Base-by-base conservation (phyloP, 2,113 vertebrate species). In the Corydoras maculifer region DNA sequence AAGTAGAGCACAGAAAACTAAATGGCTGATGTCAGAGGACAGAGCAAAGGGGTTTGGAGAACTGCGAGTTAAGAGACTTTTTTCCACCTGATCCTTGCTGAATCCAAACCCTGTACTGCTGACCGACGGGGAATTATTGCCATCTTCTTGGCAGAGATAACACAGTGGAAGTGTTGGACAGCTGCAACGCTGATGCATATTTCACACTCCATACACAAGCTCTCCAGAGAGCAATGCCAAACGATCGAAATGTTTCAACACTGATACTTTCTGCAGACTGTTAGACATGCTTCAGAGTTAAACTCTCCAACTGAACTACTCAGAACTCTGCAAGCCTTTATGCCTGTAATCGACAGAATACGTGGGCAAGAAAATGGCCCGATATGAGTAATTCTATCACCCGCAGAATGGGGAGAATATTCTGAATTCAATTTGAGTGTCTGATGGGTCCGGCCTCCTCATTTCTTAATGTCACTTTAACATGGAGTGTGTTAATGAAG, bases 401-500 rank as follows among this genome's bases (percentile, higher is more conserved):
- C 32, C 49, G 60, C 62, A 74, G 75, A 78, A 79, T 76, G 76
- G 82, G 62, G 68, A 66, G 57, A 70, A 77, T 74, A 78, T 78
- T 81, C 78, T 79, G 59, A 82, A 81, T 83, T 84, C 65, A 79
- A 82, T 83, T 78, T 70, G 53, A 77, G 73, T 65, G 74, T 65
- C 65, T 70, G 59, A 65, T 68, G 70, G 75, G 75, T 78, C 76
- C 80, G 69, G 66, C 81, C 78, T 81, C 76, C 72, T 76, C 70
- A 75, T 29, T 82, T 83, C 72, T 80, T 83, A 85, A 84, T 77
- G 75, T 80, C 79, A 76, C 78, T 78, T 83, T 85, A 84, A 85
- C 77, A 76, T 78, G 73, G 79, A 15, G 53, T 15, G 70, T 77
- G 66, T 82, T 83, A 86, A 86, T 80, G 74, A 75, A 63, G 51